Evolutionary conservation across 2,888 invertebrate genomes (phyloP).

Genomic region (Ethmia dodecea): DNA sequence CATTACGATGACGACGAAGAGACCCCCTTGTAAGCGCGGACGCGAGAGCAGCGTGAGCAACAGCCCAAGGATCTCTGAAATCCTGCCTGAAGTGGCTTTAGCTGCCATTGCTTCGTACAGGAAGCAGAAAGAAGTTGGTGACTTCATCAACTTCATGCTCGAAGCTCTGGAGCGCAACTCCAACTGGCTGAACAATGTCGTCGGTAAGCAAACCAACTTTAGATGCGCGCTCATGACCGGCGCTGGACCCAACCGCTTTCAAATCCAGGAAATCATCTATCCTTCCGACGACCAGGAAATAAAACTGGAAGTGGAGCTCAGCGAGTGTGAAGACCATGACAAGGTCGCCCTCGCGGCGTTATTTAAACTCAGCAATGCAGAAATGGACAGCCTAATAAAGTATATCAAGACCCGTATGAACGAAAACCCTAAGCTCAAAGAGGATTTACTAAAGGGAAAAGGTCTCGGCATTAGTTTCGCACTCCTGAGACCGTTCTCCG

Average conservation of each 20-base stretch:
- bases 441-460: conserved; percentile 57
- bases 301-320: conserved; percentile 57
- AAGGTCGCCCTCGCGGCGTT: conserved; percentile 61
- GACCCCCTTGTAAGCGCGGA: conserved; percentile 33
- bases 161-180: conserved; percentile 53
- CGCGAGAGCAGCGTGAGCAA: conserved; percentile 25
- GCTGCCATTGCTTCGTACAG: conserved; percentile 59
- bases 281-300: conserved; percentile 44
- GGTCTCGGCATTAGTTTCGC: conserved; percentile 55
- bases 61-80: conserved; percentile 30
- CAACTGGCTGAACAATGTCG: conserved; percentile 52
- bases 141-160: conserved; percentile 56
- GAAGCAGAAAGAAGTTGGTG: conserved; percentile 55
- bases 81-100: conserved; percentile 49
- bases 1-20: conserved; percentile 37
- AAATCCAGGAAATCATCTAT: conserved; percentile 59
- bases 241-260: conserved; percentile 62
- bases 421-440: conserved; percentile 43
- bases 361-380: conserved; percentile 41
- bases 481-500: conserved; percentile 49
- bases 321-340: conserved; percentile 59
- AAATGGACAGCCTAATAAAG: conserved; percentile 47
- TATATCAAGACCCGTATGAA: conserved; percentile 49
- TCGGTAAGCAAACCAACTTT: conserved; percentile 50
- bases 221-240: conserved; percentile 58